Base-by-base conservation (phyloP, 2,113 vertebrate genomes). In the Gnathonemus longibarbis region DNA sequence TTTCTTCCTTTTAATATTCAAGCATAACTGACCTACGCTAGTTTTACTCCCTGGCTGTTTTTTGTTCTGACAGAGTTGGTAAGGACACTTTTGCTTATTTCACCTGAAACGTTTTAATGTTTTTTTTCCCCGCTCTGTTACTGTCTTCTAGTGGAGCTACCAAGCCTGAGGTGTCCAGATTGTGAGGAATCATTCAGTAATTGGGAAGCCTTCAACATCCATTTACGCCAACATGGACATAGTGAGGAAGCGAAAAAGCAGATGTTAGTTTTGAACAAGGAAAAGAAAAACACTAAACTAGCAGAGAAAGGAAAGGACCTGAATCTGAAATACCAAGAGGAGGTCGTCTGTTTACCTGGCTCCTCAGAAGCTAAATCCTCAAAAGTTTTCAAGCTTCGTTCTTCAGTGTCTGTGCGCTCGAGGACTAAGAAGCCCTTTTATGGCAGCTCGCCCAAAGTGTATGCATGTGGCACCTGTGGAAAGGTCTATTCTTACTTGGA, bases 401-500 rank as follows among this genome's bases (percentile, higher is more conserved):
- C 91, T 1, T 56, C 24, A 2, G n/a, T 83, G 27, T 53, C 50
- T 48, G 66, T 87, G 85, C 46, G 83, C 39, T 88, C 56, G 21
- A 6, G 46, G 84, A 70, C 89, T 0, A 84, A 77, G 3, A 46
- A 88, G 4, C 10, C 9, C 2, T 66, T 90, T 31, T 91, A 77
- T 45, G 46, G 62, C 66, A 5, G 6, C 11, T 89, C 58, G 1
- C 49, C 13, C 7, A 88, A 56, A 13, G 42, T 48, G 13, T 93
- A 93, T 27, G 2, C 35, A 8, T 96, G 95, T 89, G 45, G 4
- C 0, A 13, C 92, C 24, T 96, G 95, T 83, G 95, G 94, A 6
- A 96, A 96, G 87, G 52, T 89, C 17, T 96, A 95, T 17, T 89
- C 46, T 0, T 96, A 94, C 74, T 52, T 91, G 3, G 83, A 91